Conservation (phyloP, 2,888 invertebrate genomes). For the Chromoteleia sp. region DNA sequence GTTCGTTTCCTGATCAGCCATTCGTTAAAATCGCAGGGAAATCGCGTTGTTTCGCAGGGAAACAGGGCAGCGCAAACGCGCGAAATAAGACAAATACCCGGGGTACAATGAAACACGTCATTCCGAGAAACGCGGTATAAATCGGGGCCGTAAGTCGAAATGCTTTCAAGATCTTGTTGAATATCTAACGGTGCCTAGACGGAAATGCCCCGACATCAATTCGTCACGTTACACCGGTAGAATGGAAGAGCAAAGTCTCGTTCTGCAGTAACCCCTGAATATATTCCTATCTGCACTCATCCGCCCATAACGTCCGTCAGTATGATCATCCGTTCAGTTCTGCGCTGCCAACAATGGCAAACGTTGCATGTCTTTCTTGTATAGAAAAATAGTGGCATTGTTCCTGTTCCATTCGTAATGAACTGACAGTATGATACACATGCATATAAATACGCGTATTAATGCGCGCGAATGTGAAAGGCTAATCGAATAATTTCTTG, state of each 20-base stretch:
- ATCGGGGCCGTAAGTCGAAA: conserved; percentile 44
- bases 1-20: too few relatives aligned
- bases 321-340: conserved; percentile 39
- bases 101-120: not conserved
- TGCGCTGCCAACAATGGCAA: conserved; percentile 35
- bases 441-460: conserved; percentile 50
- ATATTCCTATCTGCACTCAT: conserved; percentile 48
- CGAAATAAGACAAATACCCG: conserved; percentile 14
- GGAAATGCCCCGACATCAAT: conserved; percentile 59
- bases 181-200: conserved; percentile 53
- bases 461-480: conserved; percentile 49
- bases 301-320: conserved; percentile 50
- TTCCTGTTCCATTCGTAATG: conserved; percentile 55
- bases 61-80: not conserved
- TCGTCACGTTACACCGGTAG: conserved; percentile 52
- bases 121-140: conserved; percentile 18
- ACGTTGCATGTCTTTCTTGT: conserved; percentile 2
- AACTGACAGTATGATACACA: conserved; percentile 37
- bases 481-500: conserved; percentile 38
- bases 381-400: conserved; percentile 50
- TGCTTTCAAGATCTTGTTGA: conserved; percentile 48
- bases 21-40: too few relatives aligned
- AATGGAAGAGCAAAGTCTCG: conserved; percentile 43
- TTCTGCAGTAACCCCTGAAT: conserved; percentile 38
- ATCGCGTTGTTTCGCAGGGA: too few relatives aligned